Base-by-base conservation (phyloP, 1,140 invertebrate species). In the Rhagoletis pomonella region DNA sequence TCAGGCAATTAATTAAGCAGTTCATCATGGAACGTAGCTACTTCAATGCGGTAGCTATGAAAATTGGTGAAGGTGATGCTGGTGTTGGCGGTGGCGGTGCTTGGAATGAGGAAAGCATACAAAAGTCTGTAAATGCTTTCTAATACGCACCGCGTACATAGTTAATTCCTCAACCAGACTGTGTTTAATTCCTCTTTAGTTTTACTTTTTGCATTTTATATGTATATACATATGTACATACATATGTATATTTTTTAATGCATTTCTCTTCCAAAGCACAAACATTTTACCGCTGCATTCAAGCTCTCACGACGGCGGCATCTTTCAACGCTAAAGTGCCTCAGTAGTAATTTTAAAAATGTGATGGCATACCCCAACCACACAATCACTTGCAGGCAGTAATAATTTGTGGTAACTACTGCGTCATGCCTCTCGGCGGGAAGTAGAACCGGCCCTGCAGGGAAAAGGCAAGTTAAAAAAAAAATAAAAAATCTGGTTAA, bases 1-100 rank as follows among this genome's bases (percentile, higher is more conserved):
- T 73, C 67, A 73, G 6, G 67, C 67, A 73, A 73, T 73, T 69
- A 69, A 69, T 69, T 73, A 73, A 73, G 67, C 67, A 73, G 67
- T 73, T 73, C 67, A 73, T 73, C 67, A n/a, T 39, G 60, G 39
- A 17, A 47, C 42, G 5, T 6, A n/a, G 5, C 10, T 6, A n/a
- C 14, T 17, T 73, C 7, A 6, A 6, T 73, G 14, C 29, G 65
- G 4, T 62, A 14, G 60, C 60, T 62, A 69, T 47, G 44, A 69
- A 39, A 42, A 10, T 12, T 69, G 67, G 2, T 44, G 60, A 29
- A 29, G 29, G 29, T 29, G 29, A 29, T 29, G 29, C 29, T 62
- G 29, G 19, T 69, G 67, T 55, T 55, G 50, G 50, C 10, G 50
- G 50, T 55, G 50, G 5, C 10, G 50, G 5, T 55, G 50, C 10